A percentile compares a stretch with the other conserved stretches of the same genome.
phyloP scores from a whole-genome alignment of 1,140 invertebrate species.

The Drosophila kohkoa region DNA sequence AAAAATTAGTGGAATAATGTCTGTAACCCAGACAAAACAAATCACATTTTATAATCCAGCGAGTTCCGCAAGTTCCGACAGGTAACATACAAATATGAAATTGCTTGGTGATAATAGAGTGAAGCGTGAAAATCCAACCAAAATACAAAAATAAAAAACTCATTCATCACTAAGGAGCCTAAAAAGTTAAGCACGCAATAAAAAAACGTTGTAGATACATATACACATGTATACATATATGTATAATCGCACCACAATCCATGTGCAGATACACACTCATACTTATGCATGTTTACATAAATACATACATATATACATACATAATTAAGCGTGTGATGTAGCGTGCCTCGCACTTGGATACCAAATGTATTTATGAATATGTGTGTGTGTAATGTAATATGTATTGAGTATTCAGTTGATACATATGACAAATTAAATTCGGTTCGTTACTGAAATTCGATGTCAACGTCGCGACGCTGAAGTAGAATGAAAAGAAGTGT shows the following conservation, averaged over 20 bases:
- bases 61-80: conserved; percentile 93
- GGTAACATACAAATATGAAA: conserved; percentile 85
- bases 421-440: conserved; percentile 64
- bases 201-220: conserved; percentile 34
- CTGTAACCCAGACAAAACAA: conserved; percentile 78
- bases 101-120: conserved; percentile 38
- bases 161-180: conserved; percentile 50
- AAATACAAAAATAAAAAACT: conserved; percentile 22
- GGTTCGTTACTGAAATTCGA: conserved; percentile 44
- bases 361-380: conserved; percentile 2
- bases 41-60: conserved; percentile 88
- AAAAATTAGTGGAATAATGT: conserved; percentile 55
- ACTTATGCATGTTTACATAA: conserved; percentile 21
- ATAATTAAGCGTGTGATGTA: conserved; percentile 40
- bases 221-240: conserved; percentile 22
- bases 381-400: conserved; percentile 24
- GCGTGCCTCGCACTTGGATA: conserved; percentile 27
- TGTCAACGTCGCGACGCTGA: conserved; percentile 32
- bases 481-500: conserved; percentile 46
- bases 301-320: conserved; percentile 42
- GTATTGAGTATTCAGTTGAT: conserved; percentile 7
- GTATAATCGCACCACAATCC: conserved; percentile 38
- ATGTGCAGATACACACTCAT: conserved; percentile 19
- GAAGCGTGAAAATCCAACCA: conserved; percentile 54
- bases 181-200: conserved; percentile 45